Conservation (phyloP, 1,140 invertebrate genomes). For the Dinothrombium tinctorium region DNA sequence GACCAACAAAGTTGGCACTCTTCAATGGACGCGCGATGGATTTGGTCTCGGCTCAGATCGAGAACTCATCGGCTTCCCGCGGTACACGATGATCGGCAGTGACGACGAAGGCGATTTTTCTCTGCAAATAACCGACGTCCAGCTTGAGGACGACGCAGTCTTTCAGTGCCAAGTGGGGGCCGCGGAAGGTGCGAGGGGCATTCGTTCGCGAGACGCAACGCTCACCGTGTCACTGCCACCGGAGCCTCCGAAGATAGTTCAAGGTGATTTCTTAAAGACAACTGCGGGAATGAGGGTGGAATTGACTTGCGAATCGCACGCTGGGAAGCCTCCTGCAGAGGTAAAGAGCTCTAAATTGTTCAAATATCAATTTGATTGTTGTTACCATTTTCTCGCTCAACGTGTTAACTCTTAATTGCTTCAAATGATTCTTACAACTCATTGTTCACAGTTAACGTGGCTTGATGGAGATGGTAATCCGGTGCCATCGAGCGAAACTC, state of each 20-base stretch:
- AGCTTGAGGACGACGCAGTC: conserved; percentile 26
- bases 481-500: conserved; percentile 25
- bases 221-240: conserved; percentile 42
- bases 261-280: conserved; percentile 44
- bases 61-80: conserved; percentile 60
- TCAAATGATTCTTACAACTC: neutral
- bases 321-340: conserved; percentile 73
- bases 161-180: conserved; percentile 30
- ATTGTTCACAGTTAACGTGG: conserved; percentile 50
- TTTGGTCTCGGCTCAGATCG: conserved; percentile 70
- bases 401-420: neutral
- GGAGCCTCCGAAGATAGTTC: conserved; percentile 52
- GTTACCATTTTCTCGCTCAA: neutral
- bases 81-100: conserved; percentile 76
- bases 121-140: conserved; percentile 25
- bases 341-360: conserved; percentile 27
- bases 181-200: conserved; percentile 19
- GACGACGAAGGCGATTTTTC: conserved; percentile 52
- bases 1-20: conserved; percentile 48
- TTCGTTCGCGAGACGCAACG: conserved; percentile 20
- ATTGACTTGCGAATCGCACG: conserved; percentile 62
- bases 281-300: conserved; percentile 67
- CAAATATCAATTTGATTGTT: neutral
- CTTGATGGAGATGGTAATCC: conserved; percentile 56
- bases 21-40: conserved; percentile 74